Evolutionary conservation across 2,888 invertebrate genomes (phyloP).

Genomic region (Anticlea derivata): DNA sequence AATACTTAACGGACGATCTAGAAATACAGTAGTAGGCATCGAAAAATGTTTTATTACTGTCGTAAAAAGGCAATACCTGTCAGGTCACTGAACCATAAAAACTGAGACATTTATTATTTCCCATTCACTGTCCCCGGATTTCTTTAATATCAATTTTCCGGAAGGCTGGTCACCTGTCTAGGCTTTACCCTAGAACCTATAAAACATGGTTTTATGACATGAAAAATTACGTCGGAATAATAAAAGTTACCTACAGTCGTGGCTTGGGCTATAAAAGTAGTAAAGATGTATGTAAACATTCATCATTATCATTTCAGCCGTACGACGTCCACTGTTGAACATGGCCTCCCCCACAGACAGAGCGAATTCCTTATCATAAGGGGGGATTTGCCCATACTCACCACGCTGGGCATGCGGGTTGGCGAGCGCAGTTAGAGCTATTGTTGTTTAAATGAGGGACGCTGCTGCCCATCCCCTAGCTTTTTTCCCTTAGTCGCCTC

Average conservation of each 20-base stretch:
- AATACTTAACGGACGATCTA: conserved; percentile 1
- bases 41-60: conserved; percentile 26
- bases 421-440: too few species aligned
- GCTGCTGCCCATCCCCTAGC: too few species aligned
- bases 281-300: too few species aligned
- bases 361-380: too few species aligned
- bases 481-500: too few species aligned
- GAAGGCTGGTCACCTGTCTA: conserved; percentile 14
- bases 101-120: conserved; percentile 32
- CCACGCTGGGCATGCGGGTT: too few species aligned
- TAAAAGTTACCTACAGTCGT: too few species aligned
- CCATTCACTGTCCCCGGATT: conserved; percentile 26
- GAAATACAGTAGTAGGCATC: conserved; percentile 16
- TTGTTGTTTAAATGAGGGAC: too few species aligned
- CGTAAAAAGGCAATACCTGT: conserved; percentile 32
- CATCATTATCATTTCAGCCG: too few species aligned
- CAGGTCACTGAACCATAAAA: conserved; percentile 31
- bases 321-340: too few species aligned
- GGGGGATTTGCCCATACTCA: too few species aligned
- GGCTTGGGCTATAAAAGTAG: conserved; percentile 4
- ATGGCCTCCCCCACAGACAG: too few species aligned
- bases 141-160: conserved; percentile 27
- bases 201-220: conserved; percentile 24
- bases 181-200: conserved; percentile 10
- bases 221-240: conserved; percentile 12